phyloP scores from a whole-genome alignment of 2,888 invertebrate species.

The Toxonevra muliebris region DNA sequence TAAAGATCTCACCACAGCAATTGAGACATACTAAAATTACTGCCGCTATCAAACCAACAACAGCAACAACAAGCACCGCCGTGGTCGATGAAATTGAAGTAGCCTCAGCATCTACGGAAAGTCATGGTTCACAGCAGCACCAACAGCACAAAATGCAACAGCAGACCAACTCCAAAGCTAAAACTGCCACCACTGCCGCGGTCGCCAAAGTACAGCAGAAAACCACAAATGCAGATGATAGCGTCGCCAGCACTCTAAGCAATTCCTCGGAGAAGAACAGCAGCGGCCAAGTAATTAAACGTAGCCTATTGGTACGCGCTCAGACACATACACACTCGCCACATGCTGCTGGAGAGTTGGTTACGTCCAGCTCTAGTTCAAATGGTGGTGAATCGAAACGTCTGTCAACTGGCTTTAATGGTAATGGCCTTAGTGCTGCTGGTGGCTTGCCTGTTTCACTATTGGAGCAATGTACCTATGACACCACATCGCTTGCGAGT shows the following conservation, averaged over 20 bases:
- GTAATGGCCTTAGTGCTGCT: conserved; percentile 17
- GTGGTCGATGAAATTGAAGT: conserved; percentile 45
- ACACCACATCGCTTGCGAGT: conserved; percentile 48
- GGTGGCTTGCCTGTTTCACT: conserved; percentile 39
- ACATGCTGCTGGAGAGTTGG: conserved; percentile 38
- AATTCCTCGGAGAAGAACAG: conserved; percentile 54
- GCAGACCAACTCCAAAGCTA: conserved; percentile 35
- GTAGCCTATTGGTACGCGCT: conserved; percentile 58
- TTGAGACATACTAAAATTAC: conserved; percentile 10
- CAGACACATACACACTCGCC: conserved; percentile 53
- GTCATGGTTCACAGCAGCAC: conserved; percentile 24
- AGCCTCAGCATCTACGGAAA: conserved; percentile 37
- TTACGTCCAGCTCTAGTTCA: conserved; percentile 39
- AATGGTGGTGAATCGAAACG: conserved; percentile 28
- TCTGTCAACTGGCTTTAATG: conserved; percentile 35
- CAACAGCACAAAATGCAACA: conserved; percentile 10
- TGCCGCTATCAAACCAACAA: not conserved
- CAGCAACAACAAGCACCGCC: not conserved
- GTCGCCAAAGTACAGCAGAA: conserved; percentile 19
- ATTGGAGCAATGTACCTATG: conserved; percentile 38
- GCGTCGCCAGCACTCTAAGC: conserved; percentile 61
- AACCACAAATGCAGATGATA: conserved; percentile 50
- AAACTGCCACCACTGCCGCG: conserved; percentile 29
- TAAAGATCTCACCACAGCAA: conserved; percentile 1
- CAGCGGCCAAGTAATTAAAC: conserved; percentile 36